Percentiles rank a stretch among this genome's conserved stretches.
phyloP scores from a whole-genome alignment of 2,113 vertebrate species.

The Stegostoma tigrinum region DNA sequence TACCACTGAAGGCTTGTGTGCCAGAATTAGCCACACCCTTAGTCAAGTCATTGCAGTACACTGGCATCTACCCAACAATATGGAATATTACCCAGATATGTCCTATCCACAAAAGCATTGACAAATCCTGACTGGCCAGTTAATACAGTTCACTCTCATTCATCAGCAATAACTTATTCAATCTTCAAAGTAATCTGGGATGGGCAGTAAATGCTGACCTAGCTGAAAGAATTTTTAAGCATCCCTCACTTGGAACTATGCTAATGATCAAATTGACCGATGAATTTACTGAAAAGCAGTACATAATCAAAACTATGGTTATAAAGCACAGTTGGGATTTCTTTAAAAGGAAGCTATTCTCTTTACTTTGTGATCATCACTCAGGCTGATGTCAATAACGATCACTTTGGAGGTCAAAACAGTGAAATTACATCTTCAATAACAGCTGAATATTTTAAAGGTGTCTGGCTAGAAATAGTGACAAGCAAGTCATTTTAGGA shows the following conservation, averaged over 20 bases:
- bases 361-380: neutral
- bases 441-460: neutral
- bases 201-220: neutral
- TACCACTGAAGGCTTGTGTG: neutral
- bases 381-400: neutral
- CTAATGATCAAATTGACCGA: neutral
- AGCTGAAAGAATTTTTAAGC: neutral
- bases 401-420: neutral
- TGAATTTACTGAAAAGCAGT: neutral
- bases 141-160: neutral
- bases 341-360: neutral
- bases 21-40: neutral
- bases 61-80: no score
- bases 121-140: neutral
- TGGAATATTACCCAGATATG: neutral
- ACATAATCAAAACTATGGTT: neutral
- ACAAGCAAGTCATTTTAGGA: neutral
- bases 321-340: neutral
- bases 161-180: neutral
- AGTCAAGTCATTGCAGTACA: neutral
- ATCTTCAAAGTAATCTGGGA: neutral
- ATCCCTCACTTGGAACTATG: neutral
- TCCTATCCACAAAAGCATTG: neutral
- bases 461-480: neutral
- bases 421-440: neutral